Base-by-base conservation (phyloP, 2,888 invertebrate genomes). In the Julus scandinavius region DNA sequence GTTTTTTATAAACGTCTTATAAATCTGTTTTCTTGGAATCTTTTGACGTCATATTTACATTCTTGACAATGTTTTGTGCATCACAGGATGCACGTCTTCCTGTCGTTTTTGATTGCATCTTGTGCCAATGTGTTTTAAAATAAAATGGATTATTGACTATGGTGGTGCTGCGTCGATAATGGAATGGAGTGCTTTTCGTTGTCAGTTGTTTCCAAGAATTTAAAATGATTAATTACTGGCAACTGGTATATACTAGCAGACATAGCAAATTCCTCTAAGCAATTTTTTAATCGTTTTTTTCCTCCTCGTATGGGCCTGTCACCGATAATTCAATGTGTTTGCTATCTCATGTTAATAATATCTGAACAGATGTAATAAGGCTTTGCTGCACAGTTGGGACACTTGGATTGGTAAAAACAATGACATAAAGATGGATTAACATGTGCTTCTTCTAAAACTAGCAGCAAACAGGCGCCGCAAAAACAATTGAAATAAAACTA, bases 211-310 rank as follows among this genome's bases (percentile, higher is more conserved):
- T 63, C 63, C 5, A n/a, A 6, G 63, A 63, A 63, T 63, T 63
- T 63, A 63, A 63, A 63, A 20, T 63, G 63, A 63, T 63, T 63
- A 63, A 63, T n/a, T n/a, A 3, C n/a, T 20, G 63, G 63, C 20
- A 63, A 63, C 63, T 58, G 58, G 4, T 58, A 58, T 29, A 29
- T 58, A 58, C 58, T 58, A 4, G 58, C 7, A 4, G 11, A 58
- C 15, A 15, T n/a, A 63, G 63, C 20, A 20, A n/a, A 20, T 63
- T 20, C 63, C 63, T 20, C 15, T 20, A 9, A 20, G 63, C 63
- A 20, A n/a, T 20, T 63, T 63, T 63, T 63, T 63, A 63, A 63
- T 63, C 63, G 63, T n/a, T 63, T 63, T 63, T 63, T 63, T 63
- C 20, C 29, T 29, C 29, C 20, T n/a, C 20, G 20, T 63, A 20